Percentiles rank a stretch among this genome's conserved stretches.
phyloP scores from a whole-genome alignment of 2,888 invertebrate genomes.

The Drosophila lacicola region DNA sequence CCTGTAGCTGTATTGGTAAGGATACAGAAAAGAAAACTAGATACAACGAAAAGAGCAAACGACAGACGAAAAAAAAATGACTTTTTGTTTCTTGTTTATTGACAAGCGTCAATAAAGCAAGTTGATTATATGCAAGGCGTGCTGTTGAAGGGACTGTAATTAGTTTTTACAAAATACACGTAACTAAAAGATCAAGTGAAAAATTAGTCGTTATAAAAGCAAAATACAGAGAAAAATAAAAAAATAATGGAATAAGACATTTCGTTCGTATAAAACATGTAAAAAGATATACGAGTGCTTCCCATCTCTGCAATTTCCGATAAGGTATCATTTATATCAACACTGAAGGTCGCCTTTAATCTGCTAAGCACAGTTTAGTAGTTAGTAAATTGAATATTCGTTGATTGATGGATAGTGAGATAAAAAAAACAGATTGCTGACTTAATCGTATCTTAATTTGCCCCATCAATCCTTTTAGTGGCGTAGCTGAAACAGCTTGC shows the following conservation, averaged over 20 bases:
- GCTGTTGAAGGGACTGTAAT: conserved; percentile 12
- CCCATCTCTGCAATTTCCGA: not conserved
- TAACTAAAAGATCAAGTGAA: not conserved
- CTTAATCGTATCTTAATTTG: conserved; percentile 18
- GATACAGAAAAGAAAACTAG: not conserved
- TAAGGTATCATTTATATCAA: conserved; percentile 1
- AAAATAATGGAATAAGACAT: not conserved
- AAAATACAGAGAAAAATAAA: not conserved
- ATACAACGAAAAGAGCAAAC: conserved; percentile 2
- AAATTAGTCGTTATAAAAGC: not conserved
- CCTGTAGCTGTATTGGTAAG: not conserved
- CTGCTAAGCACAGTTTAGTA: conserved; percentile 38
- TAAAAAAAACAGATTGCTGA: conserved; percentile 21
- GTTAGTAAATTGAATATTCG: conserved; percentile 46
- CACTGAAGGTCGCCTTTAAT: conserved; percentile 12
- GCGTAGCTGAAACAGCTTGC: not conserved
- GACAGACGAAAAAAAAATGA: conserved; percentile 4
- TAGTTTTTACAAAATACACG: conserved; percentile 3
- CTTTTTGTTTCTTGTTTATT: conserved; percentile 5
- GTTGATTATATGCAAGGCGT: not conserved
- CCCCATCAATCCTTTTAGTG: not conserved
- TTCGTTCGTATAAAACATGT: too few relatives aligned
- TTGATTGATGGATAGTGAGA: conserved; percentile 42
- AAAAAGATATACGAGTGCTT: too few relatives aligned
- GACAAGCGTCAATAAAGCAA: conserved; percentile 4